Conservation (phyloP, 1,140 invertebrate genomes). For the Popillia japonica region DNA sequence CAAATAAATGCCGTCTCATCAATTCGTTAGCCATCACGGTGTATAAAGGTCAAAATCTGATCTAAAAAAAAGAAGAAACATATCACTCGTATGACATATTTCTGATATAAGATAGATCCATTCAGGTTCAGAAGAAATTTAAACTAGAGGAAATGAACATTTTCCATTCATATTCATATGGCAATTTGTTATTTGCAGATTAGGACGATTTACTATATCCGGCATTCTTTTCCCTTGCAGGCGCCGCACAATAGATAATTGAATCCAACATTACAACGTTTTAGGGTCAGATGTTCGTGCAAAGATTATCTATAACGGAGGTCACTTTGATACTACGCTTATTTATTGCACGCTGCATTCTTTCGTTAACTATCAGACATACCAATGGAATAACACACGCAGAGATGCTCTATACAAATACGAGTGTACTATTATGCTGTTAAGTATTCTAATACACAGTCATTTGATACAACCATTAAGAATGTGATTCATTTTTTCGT, state of each 20-base stretch:
- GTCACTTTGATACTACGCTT: not conserved
- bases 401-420: too few species aligned
- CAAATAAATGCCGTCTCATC: not conserved
- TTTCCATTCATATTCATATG: not conserved
- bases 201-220: not conserved
- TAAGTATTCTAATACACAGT: too few species aligned
- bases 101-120: too few species aligned
- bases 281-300: not conserved
- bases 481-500: too few species aligned
- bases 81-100: too few species aligned
- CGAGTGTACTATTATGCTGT: too few species aligned
- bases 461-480: too few species aligned
- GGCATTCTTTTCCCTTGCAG: not conserved
- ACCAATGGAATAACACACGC: too few species aligned
- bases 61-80: too few species aligned
- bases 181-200: not conserved
- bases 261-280: not conserved
- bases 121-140: not conserved
- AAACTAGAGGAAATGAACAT: not conserved
- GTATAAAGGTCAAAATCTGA: not conserved
- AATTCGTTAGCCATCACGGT: not conserved
- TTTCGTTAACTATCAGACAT: too few species aligned
- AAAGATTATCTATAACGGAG: not conserved
- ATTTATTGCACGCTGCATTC: not conserved
- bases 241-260: not conserved